Evolutionary conservation across 2,888 invertebrate genomes (phyloP).

Genomic region (Epistrophella euchroma): DNA sequence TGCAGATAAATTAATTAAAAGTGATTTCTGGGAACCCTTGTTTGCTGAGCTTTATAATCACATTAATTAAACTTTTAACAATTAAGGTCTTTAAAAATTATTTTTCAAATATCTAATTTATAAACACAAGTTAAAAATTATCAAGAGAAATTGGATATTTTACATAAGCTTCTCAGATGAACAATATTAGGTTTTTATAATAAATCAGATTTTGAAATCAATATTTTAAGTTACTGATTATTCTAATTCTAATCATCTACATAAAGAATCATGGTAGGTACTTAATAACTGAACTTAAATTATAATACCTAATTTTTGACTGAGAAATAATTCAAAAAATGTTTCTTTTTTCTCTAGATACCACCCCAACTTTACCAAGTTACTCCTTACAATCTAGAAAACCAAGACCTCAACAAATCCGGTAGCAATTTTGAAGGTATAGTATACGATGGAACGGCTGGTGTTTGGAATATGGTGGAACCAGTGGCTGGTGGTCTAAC

Average conservation of each 20-base stretch:
- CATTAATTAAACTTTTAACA: no score
- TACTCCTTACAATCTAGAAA: slow-evolving; percentile 27
- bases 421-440: slow-evolving; percentile 42
- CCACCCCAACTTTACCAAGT: slow-evolving; percentile 10
- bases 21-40: no score
- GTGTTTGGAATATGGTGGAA: slow-evolving; percentile 77
- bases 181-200: not conserved
- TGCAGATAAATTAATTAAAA: no score
- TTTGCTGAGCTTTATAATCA: no score
- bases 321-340: not conserved
- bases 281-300: not conserved
- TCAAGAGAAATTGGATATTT: not conserved
- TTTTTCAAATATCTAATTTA: no score
- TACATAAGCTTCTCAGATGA: not conserved
- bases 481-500: slow-evolving; percentile 77
- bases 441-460: slow-evolving; percentile 57
- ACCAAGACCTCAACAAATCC: slow-evolving; percentile 15
- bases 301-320: not conserved
- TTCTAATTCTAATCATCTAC: not conserved
- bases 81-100: no score
- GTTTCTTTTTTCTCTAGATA: slow-evolving; percentile 26
- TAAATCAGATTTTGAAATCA: not conserved
- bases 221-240: not conserved
- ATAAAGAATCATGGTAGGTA: slow-evolving; percentile 24
- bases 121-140: no score